These are phyloP conservation scores for Numenius phaeopus DNA, from an alignment of 2,797 vertebrate genomes.

Conservation along the genomic window DNA sequence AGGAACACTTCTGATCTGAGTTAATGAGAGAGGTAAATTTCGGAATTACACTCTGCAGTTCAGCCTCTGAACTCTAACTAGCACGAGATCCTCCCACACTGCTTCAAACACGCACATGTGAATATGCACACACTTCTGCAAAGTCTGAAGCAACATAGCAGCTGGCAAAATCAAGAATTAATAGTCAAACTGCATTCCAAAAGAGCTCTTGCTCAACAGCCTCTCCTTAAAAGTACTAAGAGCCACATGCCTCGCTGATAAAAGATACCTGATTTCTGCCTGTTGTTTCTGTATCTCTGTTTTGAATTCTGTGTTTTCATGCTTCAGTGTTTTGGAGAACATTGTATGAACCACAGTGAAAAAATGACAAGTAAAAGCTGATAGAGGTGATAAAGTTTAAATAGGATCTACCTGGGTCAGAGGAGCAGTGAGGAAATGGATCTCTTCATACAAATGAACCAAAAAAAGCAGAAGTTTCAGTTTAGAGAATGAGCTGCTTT, in stretches of 20 bases:
- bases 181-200: conserved; percentile 25
- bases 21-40: not conserved
- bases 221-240: not conserved
- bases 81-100: not conserved
- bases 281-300: not conserved
- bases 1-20: not conserved
- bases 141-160: conserved; percentile 26
- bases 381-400: not conserved
- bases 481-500: not conserved
- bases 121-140: conserved; percentile 18
- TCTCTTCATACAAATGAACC: not conserved
- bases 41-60: not conserved
- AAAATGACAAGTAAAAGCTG: not conserved
- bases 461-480: not conserved
- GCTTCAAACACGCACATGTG: not conserved
- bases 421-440: not conserved
- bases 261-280: not conserved
- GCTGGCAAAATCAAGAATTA: conserved; percentile 41
- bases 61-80: not conserved
- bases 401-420: not conserved
- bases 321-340: not conserved
- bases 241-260: conserved; percentile 13
- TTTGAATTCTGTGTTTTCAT: not conserved
- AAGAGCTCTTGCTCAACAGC: conserved; percentile 38
- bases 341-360: not conserved